Conservation (phyloP, 2,797 vertebrate genomes). For the Crossoptilon crossoptilon region DNA sequence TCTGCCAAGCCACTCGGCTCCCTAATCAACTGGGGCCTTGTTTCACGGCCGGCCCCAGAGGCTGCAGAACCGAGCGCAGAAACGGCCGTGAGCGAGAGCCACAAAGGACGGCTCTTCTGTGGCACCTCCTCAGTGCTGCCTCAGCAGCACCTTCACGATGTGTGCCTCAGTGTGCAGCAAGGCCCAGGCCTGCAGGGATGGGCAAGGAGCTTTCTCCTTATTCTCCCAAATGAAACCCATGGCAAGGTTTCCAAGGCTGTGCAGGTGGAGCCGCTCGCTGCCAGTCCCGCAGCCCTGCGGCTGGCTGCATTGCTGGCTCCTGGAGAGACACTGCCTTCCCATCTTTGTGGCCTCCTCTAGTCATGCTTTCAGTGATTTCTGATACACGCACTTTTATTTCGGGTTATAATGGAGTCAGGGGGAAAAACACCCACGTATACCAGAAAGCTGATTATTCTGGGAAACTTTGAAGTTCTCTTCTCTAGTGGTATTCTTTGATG, state of each 20-base stretch:
- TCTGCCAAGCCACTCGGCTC: constrained; percentile 20
- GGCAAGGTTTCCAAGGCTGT: neutral
- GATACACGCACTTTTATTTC: neutral
- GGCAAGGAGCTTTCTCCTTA: neutral
- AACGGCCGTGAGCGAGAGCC: neutral
- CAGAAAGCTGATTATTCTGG: constrained; percentile 50
- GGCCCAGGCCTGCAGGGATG: neutral
- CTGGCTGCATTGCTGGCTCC: neutral
- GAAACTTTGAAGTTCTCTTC: constrained; percentile 54
- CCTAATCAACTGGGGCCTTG: constrained; percentile 70
- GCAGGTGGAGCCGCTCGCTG: neutral
- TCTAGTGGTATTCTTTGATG: constrained; percentile 50
- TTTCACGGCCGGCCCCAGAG: constrained; percentile 37
- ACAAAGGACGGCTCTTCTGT: constrained; percentile 63
- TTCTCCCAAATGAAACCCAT: constrained; percentile 21
- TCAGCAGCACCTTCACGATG: neutral
- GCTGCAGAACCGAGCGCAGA: constrained; percentile 36
- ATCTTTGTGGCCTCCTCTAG: neutral
- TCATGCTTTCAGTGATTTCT: constrained; percentile 25
- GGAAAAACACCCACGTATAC: constrained; percentile 19
- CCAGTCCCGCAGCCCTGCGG: neutral
- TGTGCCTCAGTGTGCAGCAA: neutral
- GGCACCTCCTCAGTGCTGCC: neutral
- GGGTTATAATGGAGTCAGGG: neutral
- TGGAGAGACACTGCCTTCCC: neutral